These are phyloP conservation scores for Geopemphigus sp. DNA, from an alignment of 1,140 invertebrate genomes.

Conservation along the genomic window DNA sequence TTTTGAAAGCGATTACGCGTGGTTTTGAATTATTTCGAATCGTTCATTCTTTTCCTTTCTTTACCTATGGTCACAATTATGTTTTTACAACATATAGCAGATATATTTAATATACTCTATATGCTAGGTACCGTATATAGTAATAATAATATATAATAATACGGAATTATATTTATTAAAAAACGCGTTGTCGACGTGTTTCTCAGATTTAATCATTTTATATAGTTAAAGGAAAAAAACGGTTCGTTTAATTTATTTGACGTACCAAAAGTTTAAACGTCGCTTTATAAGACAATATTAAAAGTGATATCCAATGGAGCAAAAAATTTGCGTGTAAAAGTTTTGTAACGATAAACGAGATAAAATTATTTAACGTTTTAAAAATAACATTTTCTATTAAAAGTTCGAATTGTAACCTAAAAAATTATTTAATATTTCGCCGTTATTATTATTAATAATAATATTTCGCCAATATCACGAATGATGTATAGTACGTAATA, in stretches of 20 bases:
- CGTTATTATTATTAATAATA: not conserved
- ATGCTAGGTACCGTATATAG: too few species aligned
- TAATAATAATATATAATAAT: too few species aligned
- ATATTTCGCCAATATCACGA: not conserved
- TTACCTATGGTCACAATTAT: too few species aligned
- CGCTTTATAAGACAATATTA: not conserved
- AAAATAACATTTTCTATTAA: not conserved
- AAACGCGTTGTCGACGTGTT: too few species aligned
- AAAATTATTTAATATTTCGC: conserved; percentile 9
- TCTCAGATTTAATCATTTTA: too few species aligned
- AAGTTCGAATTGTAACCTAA: not conserved
- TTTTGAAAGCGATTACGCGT: too few species aligned
- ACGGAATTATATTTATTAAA: too few species aligned
- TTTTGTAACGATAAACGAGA: not conserved
- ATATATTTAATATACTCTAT: too few species aligned
- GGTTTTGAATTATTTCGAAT: too few species aligned
- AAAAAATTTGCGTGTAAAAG: conserved; percentile 5
- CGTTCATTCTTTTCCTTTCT: too few species aligned
- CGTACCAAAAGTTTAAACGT: not conserved
- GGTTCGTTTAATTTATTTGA: not conserved
- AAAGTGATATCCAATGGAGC: not conserved
- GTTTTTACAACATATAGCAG: too few species aligned
- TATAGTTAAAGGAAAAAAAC: too few species aligned
- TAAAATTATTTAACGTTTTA: conserved; percentile 10
- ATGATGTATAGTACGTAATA: conserved; percentile 1